phyloP scores from a whole-genome alignment of 2,888 invertebrate genomes.

The Junonia oenone region DNA sequence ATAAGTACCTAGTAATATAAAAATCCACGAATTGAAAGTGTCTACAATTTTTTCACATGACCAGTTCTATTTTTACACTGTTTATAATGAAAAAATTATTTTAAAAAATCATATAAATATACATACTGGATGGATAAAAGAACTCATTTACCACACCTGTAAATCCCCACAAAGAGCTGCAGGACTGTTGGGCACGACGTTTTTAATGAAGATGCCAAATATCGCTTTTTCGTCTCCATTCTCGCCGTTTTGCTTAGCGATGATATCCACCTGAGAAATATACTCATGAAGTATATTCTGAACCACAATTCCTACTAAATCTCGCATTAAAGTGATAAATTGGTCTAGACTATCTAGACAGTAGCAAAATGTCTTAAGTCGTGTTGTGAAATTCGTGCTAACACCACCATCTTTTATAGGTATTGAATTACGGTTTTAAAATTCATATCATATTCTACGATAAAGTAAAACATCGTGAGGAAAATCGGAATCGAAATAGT shows the following conservation, averaged over 20 bases:
- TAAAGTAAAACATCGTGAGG: too few species aligned
- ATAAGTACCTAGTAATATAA: too few species aligned
- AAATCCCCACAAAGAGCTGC: conserved; percentile 93
- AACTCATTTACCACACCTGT: conserved; percentile 84
- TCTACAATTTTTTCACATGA: too few species aligned
- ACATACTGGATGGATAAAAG: neutral
- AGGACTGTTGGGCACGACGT: conserved; percentile 95
- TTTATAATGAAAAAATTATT: too few species aligned
- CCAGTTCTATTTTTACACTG: too few species aligned
- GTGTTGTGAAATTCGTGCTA: too few species aligned
- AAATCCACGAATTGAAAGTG: too few species aligned
- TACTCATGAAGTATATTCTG: neutral
- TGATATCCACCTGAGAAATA: conserved; percentile 83
- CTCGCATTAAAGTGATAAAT: neutral
- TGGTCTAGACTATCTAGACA: neutral
- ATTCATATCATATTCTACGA: too few species aligned
- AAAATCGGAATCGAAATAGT: too few species aligned
- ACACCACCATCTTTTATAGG: too few species aligned
- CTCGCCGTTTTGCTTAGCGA: conserved; percentile 82
- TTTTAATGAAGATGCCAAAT: conserved; percentile 98
- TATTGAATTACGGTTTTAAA: too few species aligned
- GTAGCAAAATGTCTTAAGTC: neutral
- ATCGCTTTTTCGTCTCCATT: conserved; percentile 85
- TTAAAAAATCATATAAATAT: too few species aligned
- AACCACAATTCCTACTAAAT: neutral